phyloP scores from a whole-genome alignment of 2,113 vertebrate genomes.

The Orycteropus afer region DNA sequence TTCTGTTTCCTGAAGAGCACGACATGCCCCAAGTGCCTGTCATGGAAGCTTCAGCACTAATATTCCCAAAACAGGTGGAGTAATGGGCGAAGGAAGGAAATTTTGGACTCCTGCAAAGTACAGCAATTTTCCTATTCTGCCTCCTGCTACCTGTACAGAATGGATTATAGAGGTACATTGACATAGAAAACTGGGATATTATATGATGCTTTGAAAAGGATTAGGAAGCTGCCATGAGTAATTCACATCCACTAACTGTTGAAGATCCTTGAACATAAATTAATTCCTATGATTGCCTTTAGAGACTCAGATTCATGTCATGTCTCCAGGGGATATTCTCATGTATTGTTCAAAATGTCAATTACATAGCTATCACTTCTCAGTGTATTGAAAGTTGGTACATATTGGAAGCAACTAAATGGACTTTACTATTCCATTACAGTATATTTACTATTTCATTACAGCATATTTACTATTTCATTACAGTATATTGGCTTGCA shows the following conservation, averaged over 20 bases:
- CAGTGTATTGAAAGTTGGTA: not conserved
- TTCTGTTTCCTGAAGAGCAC: not conserved
- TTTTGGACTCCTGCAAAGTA: not conserved
- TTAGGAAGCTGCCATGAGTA: not conserved
- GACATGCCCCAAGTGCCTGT: not conserved
- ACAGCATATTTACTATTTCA: not conserved
- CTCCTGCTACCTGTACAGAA: not conserved
- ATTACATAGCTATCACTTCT: not conserved
- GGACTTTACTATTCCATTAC: not conserved
- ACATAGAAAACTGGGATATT: not conserved
- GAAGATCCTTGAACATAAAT: not conserved
- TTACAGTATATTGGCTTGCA: not conserved
- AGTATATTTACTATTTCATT: constrained; percentile 30
- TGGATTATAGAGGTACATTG: not conserved
- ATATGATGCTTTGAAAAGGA: not conserved
- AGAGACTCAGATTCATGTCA: not conserved
- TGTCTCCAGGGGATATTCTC: not conserved
- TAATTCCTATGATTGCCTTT: not conserved
- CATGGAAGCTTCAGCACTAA: not conserved
- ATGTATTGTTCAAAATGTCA: fast-evolving
- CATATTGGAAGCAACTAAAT: not conserved
- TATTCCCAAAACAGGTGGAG: not conserved
- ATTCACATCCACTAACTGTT: not conserved
- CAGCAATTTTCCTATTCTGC: not conserved
- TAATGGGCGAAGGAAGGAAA: not conserved